Base-by-base conservation (phyloP, 1,140 invertebrate genomes). In the Neoseiulus cucumeris region DNA sequence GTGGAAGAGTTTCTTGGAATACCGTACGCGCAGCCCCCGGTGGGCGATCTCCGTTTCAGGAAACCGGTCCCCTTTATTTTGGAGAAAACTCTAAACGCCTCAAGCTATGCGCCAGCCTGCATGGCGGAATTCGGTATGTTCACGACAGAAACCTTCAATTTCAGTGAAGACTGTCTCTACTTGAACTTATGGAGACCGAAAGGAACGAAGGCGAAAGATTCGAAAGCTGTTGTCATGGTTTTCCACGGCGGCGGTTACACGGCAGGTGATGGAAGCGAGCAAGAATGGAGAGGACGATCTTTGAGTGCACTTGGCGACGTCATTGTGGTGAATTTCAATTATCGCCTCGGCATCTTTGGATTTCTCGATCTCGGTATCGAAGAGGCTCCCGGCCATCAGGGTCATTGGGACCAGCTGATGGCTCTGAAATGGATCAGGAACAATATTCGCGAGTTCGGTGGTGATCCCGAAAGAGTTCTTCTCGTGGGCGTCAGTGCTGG, bases 291-390 rank as follows among this genome's bases (percentile, higher is more conserved):
- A 28, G 45, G 45, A 4, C 4, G 18, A 20, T 5, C 5, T 7
- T 47, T 47, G 28, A 28, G 18, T 47, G 51, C 51, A 14, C 14
- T 33, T 17, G 51, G 22, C 14, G 51, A 59, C 51, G 84, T 90
- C 6, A 82, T 91, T 12, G 87, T 89, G 71, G 87, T 91, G 0
- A 78, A 83, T 66, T 86, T 87, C 2, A 88, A 89, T 68, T 88
- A 90, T 47, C 69, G 75, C 2, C 66, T 71, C n/a, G 86, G 85
- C 1, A 76, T 83, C 14, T 82, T 90, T 18, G 88, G 88, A 7
- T 91, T 91, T 72, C 75, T 90, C 1, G 81, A 87, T 0, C 74
- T 83, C 0, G 82, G 85, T 42, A 64, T 1, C 22, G 28, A 67
- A 25, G 41, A 68, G 20, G 55, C 66, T 45, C 69, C 68, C 17